Evolutionary conservation across 2,888 invertebrate species (phyloP).

Genomic region (Myopa testacea): DNA sequence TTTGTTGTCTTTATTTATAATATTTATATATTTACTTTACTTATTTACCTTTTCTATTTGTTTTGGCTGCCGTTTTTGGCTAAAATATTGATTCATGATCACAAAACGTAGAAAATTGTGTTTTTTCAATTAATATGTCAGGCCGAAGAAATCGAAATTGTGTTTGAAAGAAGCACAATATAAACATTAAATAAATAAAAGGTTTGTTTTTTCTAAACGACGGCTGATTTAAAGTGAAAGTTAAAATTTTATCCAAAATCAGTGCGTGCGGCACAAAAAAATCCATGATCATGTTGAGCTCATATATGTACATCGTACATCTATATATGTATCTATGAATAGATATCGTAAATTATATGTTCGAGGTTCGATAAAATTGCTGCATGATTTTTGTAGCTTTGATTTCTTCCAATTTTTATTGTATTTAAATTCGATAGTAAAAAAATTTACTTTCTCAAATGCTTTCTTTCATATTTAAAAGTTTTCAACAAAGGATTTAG

Average conservation of each 20-base stretch:
- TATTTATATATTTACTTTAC: not conserved
- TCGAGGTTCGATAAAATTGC: no score
- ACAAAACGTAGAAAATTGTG: not conserved
- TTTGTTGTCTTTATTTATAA: not conserved
- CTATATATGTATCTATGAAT: no score
- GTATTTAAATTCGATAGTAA: no score
- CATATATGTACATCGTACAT: not conserved
- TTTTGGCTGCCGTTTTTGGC: not conserved
- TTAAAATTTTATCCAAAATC: constrained; percentile 5
- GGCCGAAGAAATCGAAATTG: not conserved
- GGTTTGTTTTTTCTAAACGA: not conserved
- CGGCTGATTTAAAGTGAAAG: constrained; percentile 11
- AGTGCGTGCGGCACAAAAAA: not conserved
- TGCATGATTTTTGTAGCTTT: no score
- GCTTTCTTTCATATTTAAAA: no score
- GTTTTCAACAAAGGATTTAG: no score
- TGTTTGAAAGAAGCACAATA: not conserved
- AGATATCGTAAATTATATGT: no score
- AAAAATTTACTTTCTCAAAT: no score
- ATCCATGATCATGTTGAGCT: not conserved
- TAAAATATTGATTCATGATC: not conserved
- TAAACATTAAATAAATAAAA: not conserved
- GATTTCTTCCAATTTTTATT: no score
- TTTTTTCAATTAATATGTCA: not conserved
- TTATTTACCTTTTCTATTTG: not conserved